A percentile compares a stretch with the other conserved stretches of the same genome.
Evolutionary conservation across 2,888 invertebrate genomes (phyloP).

Genomic region (Amphipyra berbera): DNA sequence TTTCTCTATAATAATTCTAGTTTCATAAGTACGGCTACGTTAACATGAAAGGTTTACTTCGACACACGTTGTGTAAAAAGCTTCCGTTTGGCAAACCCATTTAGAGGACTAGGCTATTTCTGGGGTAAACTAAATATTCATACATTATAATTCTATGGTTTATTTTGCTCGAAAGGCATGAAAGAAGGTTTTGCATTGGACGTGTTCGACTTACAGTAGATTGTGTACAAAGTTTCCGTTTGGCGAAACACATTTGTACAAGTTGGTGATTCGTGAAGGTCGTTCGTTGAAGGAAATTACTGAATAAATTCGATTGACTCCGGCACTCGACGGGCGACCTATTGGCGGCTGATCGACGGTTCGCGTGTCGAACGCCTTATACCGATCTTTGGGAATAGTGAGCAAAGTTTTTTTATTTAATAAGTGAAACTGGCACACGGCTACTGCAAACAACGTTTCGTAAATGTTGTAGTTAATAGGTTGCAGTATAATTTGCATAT

Average conservation of each 20-base stretch:
- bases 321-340: constrained; percentile 67
- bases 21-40: constrained; percentile 37
- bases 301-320: constrained; percentile 86
- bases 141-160: constrained; percentile 51
- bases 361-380: constrained; percentile 74
- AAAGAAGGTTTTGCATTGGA: constrained; percentile 39
- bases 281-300: constrained; percentile 79
- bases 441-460: constrained; percentile 45
- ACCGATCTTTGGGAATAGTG: constrained; percentile 59
- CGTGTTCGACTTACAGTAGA: constrained; percentile 42
- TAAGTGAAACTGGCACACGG: constrained; percentile 60
- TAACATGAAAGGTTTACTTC: constrained; percentile 47
- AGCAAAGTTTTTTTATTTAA: constrained; percentile 63
- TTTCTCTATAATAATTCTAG: constrained; percentile 33
- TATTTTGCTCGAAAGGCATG: constrained; percentile 46
- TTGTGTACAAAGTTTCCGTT: constrained; percentile 66
- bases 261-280: constrained; percentile 74
- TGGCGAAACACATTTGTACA: constrained; percentile 72
- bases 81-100: constrained; percentile 46
- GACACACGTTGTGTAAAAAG: constrained; percentile 41
- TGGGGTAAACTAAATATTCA: constrained; percentile 45
- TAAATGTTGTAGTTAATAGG: constrained; percentile 40
- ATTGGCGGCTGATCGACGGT: constrained; percentile 81
- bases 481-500: constrained; percentile 50
- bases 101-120: constrained; percentile 40